A percentile compares a stretch with the other conserved stretches of the same genome.
Evolutionary conservation across 2,888 invertebrate species (phyloP).

Genomic region (Diarsia mendica): DNA sequence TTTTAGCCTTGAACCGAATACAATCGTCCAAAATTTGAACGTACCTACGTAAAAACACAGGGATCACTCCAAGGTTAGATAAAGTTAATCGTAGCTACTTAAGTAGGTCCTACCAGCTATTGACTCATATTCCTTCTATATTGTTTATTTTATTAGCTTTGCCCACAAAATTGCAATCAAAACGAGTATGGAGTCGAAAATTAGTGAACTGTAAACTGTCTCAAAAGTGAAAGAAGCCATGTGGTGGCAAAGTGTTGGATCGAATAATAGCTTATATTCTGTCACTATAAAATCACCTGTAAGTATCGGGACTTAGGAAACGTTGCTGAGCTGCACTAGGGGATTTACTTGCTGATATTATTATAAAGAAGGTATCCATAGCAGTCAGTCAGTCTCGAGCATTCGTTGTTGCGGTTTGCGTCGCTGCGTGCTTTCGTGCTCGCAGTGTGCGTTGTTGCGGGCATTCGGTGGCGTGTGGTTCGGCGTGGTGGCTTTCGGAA

Average conservation of each 20-base stretch:
- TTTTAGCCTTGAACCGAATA: conserved; percentile 33
- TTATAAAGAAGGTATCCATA: background rate
- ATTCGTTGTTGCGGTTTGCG: no score
- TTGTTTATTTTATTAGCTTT: background rate
- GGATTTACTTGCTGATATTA: background rate
- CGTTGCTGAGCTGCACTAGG: no score
- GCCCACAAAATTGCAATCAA: background rate
- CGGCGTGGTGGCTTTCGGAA: no score
- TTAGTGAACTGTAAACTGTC: background rate
- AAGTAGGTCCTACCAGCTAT: background rate
- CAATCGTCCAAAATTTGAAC: conserved; percentile 25
- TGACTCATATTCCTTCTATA: background rate
- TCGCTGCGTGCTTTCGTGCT: no score
- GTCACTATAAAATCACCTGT: background rate
- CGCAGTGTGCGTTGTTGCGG: no score
- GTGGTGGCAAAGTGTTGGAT: background rate
- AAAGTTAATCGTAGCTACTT: background rate
- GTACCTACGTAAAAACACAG: conserved; percentile 9
- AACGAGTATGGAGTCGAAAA: background rate
- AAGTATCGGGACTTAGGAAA: background rate
- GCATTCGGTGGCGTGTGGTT: no score
- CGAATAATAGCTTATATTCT: background rate
- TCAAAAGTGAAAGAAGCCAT: background rate
- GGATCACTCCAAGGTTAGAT: conserved; percentile 31
- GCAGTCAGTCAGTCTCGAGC: no score